phyloP scores from a whole-genome alignment of 2,113 vertebrate species.

The Hiodon alosoides region DNA sequence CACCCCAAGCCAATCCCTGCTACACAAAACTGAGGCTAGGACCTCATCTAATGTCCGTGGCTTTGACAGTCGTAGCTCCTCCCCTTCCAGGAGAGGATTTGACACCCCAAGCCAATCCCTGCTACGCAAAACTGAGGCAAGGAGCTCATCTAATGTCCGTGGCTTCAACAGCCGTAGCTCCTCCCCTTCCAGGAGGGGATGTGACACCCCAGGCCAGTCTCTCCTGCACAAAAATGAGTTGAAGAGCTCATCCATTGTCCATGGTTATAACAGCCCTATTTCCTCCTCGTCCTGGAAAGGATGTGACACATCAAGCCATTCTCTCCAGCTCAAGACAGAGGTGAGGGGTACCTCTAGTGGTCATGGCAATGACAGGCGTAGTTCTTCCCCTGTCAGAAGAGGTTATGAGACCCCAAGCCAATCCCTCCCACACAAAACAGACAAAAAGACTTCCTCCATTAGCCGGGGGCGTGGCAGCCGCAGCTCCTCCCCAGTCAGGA shows the following conservation, averaged over 20 bases:
- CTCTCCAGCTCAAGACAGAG: slow-evolving; percentile 12
- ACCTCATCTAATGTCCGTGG: slow-evolving; percentile 22
- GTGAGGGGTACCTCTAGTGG: background rate
- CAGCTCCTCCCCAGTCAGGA: slow-evolving; percentile 33
- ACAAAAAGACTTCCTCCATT: slow-evolving; percentile 32
- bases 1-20: slow-evolving; percentile 13
- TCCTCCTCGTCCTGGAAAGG: slow-evolving; percentile 10
- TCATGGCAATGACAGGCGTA: slow-evolving; percentile 31
- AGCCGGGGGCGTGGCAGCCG: slow-evolving; percentile 22
- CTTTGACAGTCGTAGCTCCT: slow-evolving; percentile 37
- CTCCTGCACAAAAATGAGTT: slow-evolving; percentile 29
- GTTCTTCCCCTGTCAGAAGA: slow-evolving; percentile 42
- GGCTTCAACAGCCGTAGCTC: slow-evolving; percentile 51
- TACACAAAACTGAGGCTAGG: slow-evolving; percentile 28
- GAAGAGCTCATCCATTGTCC: slow-evolving; percentile 19
- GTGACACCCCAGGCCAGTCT: slow-evolving; percentile 22
- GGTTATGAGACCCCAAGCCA: slow-evolving; percentile 56
- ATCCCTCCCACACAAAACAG: slow-evolving; percentile 37
- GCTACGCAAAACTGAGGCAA: slow-evolving; percentile 47
- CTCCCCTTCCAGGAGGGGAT: slow-evolving; percentile 33
- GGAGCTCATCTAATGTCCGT: slow-evolving; percentile 34
- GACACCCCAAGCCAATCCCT: slow-evolving; percentile 43
- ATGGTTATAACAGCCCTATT: slow-evolving; percentile 29
- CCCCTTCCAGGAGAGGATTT: slow-evolving; percentile 47
- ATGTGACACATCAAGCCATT: slow-evolving; percentile 5